Evolutionary conservation across 2,888 invertebrate species (phyloP).

Genomic region (Habrosyne pyritoides): DNA sequence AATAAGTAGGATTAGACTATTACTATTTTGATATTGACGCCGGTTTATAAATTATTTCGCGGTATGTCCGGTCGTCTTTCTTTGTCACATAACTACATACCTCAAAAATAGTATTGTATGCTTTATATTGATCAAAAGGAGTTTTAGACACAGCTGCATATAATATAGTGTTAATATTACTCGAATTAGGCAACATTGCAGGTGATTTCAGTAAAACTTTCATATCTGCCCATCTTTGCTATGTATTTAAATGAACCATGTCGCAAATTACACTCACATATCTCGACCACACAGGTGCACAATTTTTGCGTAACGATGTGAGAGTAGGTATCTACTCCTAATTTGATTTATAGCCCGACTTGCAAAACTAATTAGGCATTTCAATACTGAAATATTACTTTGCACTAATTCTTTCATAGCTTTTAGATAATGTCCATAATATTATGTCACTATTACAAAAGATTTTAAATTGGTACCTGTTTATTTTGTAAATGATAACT

Average conservation of each 20-base stretch:
- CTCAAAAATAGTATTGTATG: constrained; percentile 54
- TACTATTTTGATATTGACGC: constrained; percentile 76
- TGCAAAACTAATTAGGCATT: no score
- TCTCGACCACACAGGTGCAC: neutral
- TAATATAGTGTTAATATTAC: constrained; percentile 47
- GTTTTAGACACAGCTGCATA: constrained; percentile 36
- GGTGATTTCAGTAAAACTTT: neutral
- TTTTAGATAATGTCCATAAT: no score
- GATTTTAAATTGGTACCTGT: neutral
- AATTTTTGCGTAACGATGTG: neutral
- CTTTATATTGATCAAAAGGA: constrained; percentile 51
- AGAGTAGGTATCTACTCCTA: neutral
- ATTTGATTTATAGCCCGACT: neutral
- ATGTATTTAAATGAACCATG: neutral
- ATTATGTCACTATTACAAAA: no score
- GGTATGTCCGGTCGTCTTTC: constrained; percentile 77
- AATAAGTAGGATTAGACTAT: constrained; percentile 58
- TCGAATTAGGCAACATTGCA: neutral
- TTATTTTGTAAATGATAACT: neutral
- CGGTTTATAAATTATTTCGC: constrained; percentile 73
- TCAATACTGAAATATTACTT: no score
- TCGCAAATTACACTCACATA: neutral
- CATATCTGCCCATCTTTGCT: neutral
- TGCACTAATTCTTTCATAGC: no score
- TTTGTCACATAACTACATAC: constrained; percentile 62